These are phyloP conservation scores for Strigamia crassipes DNA, from an alignment of 2,888 invertebrate species.

Conservation along the genomic window DNA sequence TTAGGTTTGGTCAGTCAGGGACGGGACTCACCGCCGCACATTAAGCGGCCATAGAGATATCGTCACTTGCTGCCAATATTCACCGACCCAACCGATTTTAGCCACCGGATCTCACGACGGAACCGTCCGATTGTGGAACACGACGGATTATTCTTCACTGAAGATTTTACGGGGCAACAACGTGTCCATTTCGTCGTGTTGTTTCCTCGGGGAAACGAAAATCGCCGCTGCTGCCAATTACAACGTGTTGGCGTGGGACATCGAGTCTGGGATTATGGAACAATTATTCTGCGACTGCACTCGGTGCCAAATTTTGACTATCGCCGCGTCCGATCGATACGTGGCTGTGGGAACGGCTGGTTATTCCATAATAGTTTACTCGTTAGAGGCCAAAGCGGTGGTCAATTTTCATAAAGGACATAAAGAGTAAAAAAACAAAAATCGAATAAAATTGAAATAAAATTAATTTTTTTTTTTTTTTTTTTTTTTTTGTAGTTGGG, in stretches of 20 bases:
- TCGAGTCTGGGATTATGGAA: background rate
- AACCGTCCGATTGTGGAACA: background rate
- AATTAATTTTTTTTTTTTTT: background rate
- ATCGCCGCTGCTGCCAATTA: background rate
- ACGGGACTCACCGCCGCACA: background rate
- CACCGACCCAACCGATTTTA: background rate
- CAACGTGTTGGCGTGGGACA: background rate
- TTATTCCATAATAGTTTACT: background rate
- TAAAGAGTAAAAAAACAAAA: background rate
- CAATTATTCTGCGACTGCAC: background rate
- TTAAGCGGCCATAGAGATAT: background rate
- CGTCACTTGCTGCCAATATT: background rate
- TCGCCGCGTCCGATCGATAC: background rate
- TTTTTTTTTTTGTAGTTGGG: slow-evolving; percentile 6
- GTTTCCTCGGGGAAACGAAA: background rate
- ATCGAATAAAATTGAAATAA: background rate
- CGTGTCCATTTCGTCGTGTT: background rate
- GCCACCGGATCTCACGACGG: background rate
- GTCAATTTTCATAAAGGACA: background rate
- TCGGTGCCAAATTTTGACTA: background rate
- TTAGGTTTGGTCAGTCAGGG: background rate
- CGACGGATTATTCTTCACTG: background rate
- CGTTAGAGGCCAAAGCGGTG: background rate
- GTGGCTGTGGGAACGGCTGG: background rate
- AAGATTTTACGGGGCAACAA: background rate